Evolutionary conservation across 2,888 invertebrate genomes (phyloP).

Genomic region (Apodemia zela): DNA sequence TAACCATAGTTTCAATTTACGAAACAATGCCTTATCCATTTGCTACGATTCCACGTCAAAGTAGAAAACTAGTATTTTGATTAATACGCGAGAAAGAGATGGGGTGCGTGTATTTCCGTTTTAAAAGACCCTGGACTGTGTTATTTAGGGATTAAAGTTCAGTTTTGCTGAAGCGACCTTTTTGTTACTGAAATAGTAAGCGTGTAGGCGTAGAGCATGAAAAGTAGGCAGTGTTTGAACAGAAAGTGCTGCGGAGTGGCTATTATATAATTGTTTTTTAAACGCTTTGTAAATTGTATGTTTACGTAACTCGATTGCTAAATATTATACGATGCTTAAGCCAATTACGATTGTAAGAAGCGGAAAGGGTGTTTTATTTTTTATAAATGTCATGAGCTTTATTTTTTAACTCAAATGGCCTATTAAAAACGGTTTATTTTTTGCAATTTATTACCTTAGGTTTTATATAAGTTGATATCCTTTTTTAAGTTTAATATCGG

Average conservation of each 20-base stretch:
- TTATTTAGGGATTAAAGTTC: conserved; percentile 46
- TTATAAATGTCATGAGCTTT: conserved; percentile 11
- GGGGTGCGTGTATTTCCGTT: conserved; percentile 51
- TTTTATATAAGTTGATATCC: not conserved
- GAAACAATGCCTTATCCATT: conserved; percentile 80
- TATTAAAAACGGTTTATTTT: not conserved
- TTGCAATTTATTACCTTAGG: not conserved
- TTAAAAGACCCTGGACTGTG: conserved; percentile 46
- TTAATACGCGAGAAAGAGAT: conserved; percentile 78
- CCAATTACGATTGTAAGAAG: conserved; percentile 20
- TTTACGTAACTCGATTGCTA: conserved; percentile 27
- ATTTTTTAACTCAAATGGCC: not conserved
- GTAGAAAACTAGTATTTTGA: conserved; percentile 77
- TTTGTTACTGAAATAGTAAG: conserved; percentile 71
- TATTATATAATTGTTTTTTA: conserved; percentile 48
- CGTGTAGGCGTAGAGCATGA: conserved; percentile 77
- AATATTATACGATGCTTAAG: conserved; percentile 21
- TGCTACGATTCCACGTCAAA: conserved; percentile 77
- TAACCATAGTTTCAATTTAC: conserved; percentile 77
- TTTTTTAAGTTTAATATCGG: too few species aligned
- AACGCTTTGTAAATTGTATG: conserved; percentile 33
- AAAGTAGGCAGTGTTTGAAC: conserved; percentile 76
- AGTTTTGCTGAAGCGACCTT: conserved; percentile 44
- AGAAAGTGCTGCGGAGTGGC: conserved; percentile 60
- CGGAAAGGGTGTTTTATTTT: conserved; percentile 9